Percentiles rank a stretch among this genome's conserved stretches.
phyloP scores from a whole-genome alignment of 92 coral and sea anemone species.

The Diadumene lineata region DNA sequence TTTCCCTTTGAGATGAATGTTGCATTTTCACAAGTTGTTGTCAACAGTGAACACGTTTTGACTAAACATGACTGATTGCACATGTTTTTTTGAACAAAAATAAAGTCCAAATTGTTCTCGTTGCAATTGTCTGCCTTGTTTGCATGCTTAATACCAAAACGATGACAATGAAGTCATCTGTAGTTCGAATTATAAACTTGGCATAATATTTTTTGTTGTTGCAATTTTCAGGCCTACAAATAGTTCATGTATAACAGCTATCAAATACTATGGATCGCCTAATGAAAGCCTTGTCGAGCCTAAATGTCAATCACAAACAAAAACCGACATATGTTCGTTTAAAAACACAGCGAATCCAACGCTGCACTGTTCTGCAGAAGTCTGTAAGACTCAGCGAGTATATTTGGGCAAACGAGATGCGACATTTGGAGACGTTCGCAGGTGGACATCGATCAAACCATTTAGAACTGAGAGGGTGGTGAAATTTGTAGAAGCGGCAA shows the following conservation, averaged over 20 bases:
- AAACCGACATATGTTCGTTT: neutral
- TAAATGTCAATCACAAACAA: neutral
- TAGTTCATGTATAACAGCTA: neutral
- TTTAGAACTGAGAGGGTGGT: conserved; percentile 14
- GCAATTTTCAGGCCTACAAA: neutral
- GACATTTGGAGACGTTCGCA: conserved; percentile 1
- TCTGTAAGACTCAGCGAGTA: neutral
- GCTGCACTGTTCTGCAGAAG: neutral
- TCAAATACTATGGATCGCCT: neutral
- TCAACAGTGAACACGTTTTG: no score
- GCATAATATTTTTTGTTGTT: neutral
- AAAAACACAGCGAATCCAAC: neutral
- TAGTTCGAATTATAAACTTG: neutral
- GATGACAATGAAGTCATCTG: no score
- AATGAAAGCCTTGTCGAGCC: neutral
- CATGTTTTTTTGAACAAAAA: no score
- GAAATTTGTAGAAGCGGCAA: conserved; percentile 18
- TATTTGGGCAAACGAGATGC: conserved; percentile 2
- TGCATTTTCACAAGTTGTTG: no score
- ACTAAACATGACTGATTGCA: no score
- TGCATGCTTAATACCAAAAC: no score
- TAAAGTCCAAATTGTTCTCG: no score
- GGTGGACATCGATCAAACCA: conserved; percentile 19
- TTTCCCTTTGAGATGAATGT: no score
- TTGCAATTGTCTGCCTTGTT: neutral